Evolutionary conservation across 2,888 invertebrate genomes (phyloP), one percentile per base, ranked within the genome.

Genomic region (Tholera decimalis): DNA sequence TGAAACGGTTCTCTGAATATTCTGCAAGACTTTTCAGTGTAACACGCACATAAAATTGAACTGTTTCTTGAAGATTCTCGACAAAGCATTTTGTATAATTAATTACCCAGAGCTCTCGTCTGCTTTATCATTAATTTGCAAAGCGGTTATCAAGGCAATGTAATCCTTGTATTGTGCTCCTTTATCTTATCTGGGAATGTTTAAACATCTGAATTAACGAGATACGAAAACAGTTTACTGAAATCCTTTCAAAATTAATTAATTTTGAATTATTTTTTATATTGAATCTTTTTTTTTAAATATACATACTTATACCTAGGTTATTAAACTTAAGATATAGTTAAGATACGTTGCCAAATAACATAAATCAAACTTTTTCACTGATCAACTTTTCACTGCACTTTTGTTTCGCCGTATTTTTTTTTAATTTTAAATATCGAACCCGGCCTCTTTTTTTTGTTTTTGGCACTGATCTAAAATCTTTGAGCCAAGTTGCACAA

Each of bases 151-250:
- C 74, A 66, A 24, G 46, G 59, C 46, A 80, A 75, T 77, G 73
- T 84, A 77, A 80, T 80, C 63, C 75, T 71, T 66, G 65, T 75
- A 58, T 73, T 79, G 76, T 77, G 67, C 73, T 79, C 61, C 44
- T 77, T 84, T 84, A 83, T 88, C 85, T 87, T 77, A 82, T 87
- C 80, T 80, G 60, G 62, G 47, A 62, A 54, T 43, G 57, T 70
- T 69, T 22, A 43, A 63, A 64, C 63, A 58, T 73, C 55, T 69
- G 41, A 26, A 54, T 68, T 58, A 76, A 54, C 47, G 18, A 66
- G 57, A 63, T 54, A 59, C 1, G 39, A 65, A 66, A 57, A 53
- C 24, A 22, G 22, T 57, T 55, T 13, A 37, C 49, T 60, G 22
- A 24, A 53, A 57, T 67, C 15, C 9, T 67, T 51, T 41, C 35